Percentiles rank a stretch among this genome's conserved stretches.
Conservation (phyloP, 2,113 vertebrate genomes). For the Merops nubicus region DNA sequence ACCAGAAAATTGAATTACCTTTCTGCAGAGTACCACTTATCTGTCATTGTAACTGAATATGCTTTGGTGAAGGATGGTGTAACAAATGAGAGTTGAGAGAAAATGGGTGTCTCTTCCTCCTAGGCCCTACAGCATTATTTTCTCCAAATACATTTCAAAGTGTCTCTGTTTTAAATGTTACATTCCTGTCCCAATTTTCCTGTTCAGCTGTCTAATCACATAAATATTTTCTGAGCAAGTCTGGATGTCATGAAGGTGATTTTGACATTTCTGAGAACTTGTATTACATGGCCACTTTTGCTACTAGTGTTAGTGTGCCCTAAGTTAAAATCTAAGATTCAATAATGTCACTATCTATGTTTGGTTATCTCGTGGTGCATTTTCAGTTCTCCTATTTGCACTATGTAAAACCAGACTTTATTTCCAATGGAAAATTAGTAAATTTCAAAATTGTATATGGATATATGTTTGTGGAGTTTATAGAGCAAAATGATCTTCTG, state of each 20-base stretch:
- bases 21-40: background rate
- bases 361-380: background rate
- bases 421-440: slow-evolving; percentile 18
- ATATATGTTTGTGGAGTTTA: slow-evolving; percentile 4
- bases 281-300: background rate
- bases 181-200: background rate
- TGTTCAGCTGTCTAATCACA: background rate
- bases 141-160: background rate
- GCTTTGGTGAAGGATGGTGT: background rate
- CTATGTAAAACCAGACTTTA: background rate
- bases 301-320: background rate
- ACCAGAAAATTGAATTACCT: background rate
- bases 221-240: background rate
- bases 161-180: slow-evolving; percentile 12
- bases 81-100: background rate
- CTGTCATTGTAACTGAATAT: background rate
- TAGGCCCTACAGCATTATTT: background rate
- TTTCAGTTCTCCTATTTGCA: background rate
- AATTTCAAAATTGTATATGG: background rate
- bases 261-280: slow-evolving; percentile 22
- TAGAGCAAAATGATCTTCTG: slow-evolving; percentile 5
- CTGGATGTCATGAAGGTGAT: slow-evolving; percentile 1
- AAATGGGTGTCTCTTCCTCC: background rate
- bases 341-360: background rate
- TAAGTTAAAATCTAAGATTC: slow-evolving; percentile 29